Percentiles rank a stretch among this genome's conserved stretches.
These are phyloP conservation scores for Crocodylus rhombifer DNA, from an alignment of 2,797 vertebrate species.

Conservation along the genomic window DNA sequence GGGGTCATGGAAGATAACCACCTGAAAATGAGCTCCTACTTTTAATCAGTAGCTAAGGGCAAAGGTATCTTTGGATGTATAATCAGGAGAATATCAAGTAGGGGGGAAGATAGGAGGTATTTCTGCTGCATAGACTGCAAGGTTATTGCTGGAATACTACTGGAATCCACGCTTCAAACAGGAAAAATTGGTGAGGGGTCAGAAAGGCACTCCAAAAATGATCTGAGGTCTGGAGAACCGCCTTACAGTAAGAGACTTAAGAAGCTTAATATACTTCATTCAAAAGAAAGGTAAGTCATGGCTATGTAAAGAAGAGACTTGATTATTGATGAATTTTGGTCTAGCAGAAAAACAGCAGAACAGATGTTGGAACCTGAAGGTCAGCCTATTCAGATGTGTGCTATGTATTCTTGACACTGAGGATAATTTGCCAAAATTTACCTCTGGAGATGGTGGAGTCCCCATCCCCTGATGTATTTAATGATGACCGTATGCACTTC, in stretches of 20 bases:
- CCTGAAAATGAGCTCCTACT: constrained; percentile 41
- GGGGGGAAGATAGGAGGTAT: constrained; percentile 45
- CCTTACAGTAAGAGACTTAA: background rate
- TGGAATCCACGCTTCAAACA: constrained; percentile 41
- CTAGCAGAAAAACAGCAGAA: background rate
- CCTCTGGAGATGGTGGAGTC: constrained; percentile 33
- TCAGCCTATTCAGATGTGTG: background rate
- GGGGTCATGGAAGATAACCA: constrained; percentile 21
- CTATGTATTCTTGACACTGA: background rate
- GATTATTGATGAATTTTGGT: background rate
- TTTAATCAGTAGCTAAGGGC: constrained; percentile 29
- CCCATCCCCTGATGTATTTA: constrained; percentile 23
- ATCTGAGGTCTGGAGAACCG: background rate
- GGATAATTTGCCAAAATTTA: constrained; percentile 36
- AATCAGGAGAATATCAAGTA: constrained; percentile 62
- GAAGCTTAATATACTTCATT: constrained; percentile 11
- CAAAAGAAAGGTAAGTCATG: background rate
- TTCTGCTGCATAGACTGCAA: background rate
- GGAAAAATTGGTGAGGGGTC: background rate
- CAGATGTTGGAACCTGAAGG: background rate
- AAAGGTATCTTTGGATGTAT: constrained; percentile 64
- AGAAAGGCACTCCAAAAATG: background rate
- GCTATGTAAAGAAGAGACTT: background rate
- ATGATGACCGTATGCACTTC: background rate
- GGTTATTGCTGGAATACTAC: constrained; percentile 42